Evolutionary conservation across 2,888 invertebrate genomes (phyloP).

Genomic region (Cyclophora albipunctata): DNA sequence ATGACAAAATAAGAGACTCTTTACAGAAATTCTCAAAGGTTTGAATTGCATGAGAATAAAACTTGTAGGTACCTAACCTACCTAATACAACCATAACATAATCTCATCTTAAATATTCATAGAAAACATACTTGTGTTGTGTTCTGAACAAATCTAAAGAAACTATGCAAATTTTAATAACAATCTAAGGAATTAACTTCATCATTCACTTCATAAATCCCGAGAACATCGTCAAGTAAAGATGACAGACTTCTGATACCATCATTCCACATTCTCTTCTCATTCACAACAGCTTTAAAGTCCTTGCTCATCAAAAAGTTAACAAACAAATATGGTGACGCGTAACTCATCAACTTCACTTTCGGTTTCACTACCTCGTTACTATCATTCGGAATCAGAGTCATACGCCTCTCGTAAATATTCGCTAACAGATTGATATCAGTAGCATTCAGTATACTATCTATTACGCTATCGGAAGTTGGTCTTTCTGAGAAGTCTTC

Average conservation of each 20-base stretch:
- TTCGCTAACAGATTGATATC: constrained; percentile 78
- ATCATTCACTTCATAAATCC: constrained; percentile 68
- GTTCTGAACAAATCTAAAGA: no score
- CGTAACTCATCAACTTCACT: constrained; percentile 42
- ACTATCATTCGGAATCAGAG: constrained; percentile 36
- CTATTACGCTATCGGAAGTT: constrained; percentile 74
- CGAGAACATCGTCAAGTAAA: constrained; percentile 83
- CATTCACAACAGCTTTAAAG: constrained; percentile 75
- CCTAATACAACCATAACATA: no score
- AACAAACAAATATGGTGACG: constrained; percentile 77
- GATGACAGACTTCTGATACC: constrained; percentile 81
- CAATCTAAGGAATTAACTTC: constrained; percentile 82
- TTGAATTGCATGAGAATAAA: no score
- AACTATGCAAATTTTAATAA: constrained; percentile 59
- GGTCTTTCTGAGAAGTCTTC: constrained; percentile 18
- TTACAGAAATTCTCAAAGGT: no score
- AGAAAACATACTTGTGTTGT: no score
- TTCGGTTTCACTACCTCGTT: constrained; percentile 31
- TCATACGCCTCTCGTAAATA: constrained; percentile 75
- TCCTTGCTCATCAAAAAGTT: constrained; percentile 73
- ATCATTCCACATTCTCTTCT: constrained; percentile 79
- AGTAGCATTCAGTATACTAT: constrained; percentile 77
- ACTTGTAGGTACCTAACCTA: no score
- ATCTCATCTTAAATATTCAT: no score
- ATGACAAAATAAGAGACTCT: no score